Conservation (phyloP, 2,113 vertebrate genomes). For the Malurus elegans region DNA sequence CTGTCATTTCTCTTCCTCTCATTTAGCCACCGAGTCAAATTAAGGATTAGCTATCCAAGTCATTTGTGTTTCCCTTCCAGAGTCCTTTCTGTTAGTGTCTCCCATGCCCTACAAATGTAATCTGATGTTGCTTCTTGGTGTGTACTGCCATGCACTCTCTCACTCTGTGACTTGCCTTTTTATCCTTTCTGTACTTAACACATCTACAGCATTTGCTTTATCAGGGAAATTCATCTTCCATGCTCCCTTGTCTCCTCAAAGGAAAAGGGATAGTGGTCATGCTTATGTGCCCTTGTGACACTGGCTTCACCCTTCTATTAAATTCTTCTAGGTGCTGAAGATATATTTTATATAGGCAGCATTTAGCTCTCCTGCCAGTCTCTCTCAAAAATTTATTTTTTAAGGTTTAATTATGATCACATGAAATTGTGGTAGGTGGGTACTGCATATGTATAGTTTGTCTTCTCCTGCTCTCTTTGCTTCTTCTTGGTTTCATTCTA, state of each 20-base stretch:
- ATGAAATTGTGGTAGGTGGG: not conserved
- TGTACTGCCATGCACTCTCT: not conserved
- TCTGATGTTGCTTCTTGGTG: not conserved
- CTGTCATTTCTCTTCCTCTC: not conserved
- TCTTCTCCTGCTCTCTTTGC: not conserved
- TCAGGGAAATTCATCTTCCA: not conserved
- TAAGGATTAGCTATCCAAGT: constrained; percentile 1
- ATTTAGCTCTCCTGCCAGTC: not conserved
- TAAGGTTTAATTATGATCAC: not conserved
- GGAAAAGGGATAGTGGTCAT: not conserved
- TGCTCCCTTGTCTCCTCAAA: not conserved
- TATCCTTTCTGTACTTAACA: not conserved
- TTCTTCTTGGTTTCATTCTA: not conserved
- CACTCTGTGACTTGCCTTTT: not conserved
- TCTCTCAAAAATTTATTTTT: not conserved
- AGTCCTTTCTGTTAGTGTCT: not conserved
- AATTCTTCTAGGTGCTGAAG: not conserved
- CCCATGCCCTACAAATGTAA: not conserved
- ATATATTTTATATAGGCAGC: not conserved
- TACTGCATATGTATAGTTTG: not conserved
- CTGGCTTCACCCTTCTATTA: not conserved
- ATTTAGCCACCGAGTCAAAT: not conserved
- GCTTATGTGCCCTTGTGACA: not conserved
- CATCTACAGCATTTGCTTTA: not conserved
- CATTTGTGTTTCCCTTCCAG: not conserved